Conservation (phyloP, 92 coral and sea anemone genomes). For the Palythoa grandis region DNA sequence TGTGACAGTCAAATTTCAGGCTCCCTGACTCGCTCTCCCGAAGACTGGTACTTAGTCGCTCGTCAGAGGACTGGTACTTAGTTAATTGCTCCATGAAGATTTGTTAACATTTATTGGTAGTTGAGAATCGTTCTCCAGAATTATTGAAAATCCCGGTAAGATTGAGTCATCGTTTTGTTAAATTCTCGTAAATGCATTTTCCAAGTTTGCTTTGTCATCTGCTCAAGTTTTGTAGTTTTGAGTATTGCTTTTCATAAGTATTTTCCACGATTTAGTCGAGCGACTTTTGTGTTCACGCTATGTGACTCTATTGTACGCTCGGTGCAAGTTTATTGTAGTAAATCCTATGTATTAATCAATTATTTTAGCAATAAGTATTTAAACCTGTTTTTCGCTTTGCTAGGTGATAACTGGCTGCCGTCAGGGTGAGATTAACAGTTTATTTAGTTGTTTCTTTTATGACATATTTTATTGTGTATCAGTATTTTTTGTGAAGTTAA, state of each 20-base stretch:
- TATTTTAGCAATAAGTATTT: no score
- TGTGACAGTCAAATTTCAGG: background rate
- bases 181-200: no score
- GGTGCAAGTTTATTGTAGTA: no score
- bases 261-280: no score
- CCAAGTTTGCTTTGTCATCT: no score
- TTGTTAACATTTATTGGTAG: background rate
- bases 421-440: background rate
- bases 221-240: no score
- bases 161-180: no score
- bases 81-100: background rate
- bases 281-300: no score
- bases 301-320: no score
- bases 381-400: no score
- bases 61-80: background rate
- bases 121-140: background rate
- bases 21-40: background rate
- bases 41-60: background rate
- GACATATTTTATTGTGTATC: background rate
- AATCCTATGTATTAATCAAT: no score
- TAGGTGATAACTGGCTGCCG: constrained; percentile 80
- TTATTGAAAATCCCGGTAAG: background rate
- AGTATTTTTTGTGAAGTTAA: background rate
- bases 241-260: no score
- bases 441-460: background rate